Conservation (phyloP, 2,797 vertebrate genomes). For the Pagetopsis macropterus region DNA sequence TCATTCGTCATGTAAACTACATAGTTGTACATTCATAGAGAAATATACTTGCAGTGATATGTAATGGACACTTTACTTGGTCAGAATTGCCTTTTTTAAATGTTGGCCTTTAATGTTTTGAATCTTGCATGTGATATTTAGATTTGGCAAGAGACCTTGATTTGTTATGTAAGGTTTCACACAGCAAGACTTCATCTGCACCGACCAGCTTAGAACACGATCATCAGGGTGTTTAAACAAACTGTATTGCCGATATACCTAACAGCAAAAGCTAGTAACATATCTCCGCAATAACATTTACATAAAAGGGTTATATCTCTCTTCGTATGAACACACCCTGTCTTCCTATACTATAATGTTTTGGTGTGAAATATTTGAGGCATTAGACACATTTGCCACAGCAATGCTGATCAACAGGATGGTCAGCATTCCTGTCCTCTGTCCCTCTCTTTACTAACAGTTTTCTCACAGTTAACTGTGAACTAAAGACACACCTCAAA, state of each 20-base stretch:
- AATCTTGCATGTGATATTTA: slow-evolving; percentile 2
- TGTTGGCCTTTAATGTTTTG: not conserved
- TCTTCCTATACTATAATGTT: slow-evolving; percentile 28
- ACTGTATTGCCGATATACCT: not conserved
- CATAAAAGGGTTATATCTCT: not conserved
- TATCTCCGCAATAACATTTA: not conserved
- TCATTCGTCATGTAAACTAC: not conserved
- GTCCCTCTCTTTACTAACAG: slow-evolving; percentile 20
- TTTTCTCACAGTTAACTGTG: slow-evolving; percentile 48
- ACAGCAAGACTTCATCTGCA: not conserved
- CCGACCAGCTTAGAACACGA: not conserved
- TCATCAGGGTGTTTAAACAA: not conserved
- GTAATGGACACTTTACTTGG: not conserved
- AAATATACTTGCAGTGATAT: not conserved
- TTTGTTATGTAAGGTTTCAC: slow-evolving; percentile 1
- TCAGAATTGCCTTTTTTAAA: not conserved
- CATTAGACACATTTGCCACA: slow-evolving; percentile 29
- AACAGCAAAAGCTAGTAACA: not conserved
- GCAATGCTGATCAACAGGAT: slow-evolving; percentile 57
- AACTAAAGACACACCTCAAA: slow-evolving; percentile 35
- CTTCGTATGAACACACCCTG: not conserved
- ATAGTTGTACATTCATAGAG: not conserved
- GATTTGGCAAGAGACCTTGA: not conserved
- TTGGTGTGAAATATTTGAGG: slow-evolving; percentile 36
- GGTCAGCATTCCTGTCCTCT: slow-evolving; percentile 54